Evolutionary conservation across 2,888 invertebrate genomes (phyloP), one percentile per base, ranked within the genome.

Genomic region (Tigriopus californicus): DNA sequence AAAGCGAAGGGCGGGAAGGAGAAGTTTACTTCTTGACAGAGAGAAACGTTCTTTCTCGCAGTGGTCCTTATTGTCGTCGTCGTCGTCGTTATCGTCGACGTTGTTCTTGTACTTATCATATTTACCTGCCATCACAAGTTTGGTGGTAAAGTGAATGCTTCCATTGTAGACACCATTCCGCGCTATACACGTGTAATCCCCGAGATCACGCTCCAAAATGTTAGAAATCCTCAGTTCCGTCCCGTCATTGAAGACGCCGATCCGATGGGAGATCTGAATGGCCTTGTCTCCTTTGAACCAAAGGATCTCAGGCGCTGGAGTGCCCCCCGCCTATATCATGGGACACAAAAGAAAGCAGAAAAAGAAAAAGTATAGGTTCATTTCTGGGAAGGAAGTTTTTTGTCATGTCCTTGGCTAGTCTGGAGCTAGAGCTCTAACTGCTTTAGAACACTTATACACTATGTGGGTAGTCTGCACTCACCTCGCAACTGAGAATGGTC

Each of bases 101-200:
- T 33, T 33, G n/a, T n/a, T n/a, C n/a, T n/a, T n/a, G n/a, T n/a
- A n/a, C n/a, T 33, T 5, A 33, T 8, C 33, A 8, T 33, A 61
- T 68, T 69, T 65, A 78, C 79, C 91, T 68, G 94, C 94, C 71
- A 94, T 88, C 73, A 94, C 88, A 71, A 95, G 89, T 71, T 91
- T 80, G 66, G 92, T 90, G 63, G 89, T 89, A 73, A 94, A 91
- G 69, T 90, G 89, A 68, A 92, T 89, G 74, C 90, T 88, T 15
- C 94, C 94, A 75, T 94, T 91, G 67, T 88, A 86, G 75, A 44
- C 94, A 91, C 62, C 67, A 65, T 75, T 75, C 68, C 88, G 80
- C 68, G 92, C 94, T 71, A 90, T 86, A 76, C 94, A 95, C 65
- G 88, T 89, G 76, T 94, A 95, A 73, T 91, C 91, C 61, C 92